Conservation (phyloP, 1,140 invertebrate species). For the Lethrus apterus region DNA sequence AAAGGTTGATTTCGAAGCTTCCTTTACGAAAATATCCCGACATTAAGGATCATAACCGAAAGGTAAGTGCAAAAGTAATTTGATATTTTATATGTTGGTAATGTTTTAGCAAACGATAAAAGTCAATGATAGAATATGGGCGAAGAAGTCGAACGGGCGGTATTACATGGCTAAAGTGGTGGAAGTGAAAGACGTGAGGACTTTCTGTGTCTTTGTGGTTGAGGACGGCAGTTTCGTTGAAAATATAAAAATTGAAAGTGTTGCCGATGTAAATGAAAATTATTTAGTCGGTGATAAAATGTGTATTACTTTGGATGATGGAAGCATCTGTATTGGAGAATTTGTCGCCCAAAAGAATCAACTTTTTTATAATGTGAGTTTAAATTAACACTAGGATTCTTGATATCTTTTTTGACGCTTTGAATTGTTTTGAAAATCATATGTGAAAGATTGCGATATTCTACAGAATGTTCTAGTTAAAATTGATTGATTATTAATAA, state of each 20-base stretch:
- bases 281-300: conserved; percentile 3
- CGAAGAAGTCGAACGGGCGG: conserved; percentile 7
- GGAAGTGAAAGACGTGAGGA: background rate
- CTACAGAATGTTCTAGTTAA: too few relatives aligned
- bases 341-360: conserved; percentile 6
- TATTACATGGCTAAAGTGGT: conserved; percentile 3
- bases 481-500: too few relatives aligned
- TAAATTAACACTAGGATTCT: too few relatives aligned
- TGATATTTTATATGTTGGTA: background rate
- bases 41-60: background rate
- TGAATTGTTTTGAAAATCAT: too few relatives aligned
- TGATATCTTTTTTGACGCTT: too few relatives aligned
- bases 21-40: conserved; percentile 3
- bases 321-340: background rate
- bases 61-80: conserved; percentile 8
- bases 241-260: background rate
- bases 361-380: conserved; percentile 2
- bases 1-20: background rate
- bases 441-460: too few relatives aligned
- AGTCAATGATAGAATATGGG: conserved; percentile 2
- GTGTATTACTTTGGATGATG: background rate
- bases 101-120: background rate
- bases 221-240: conserved; percentile 4
- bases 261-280: background rate
- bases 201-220: background rate